A percentile compares a stretch with the other conserved stretches of the same genome.
These are phyloP conservation scores for Bovichtus diacanthus DNA, from an alignment of 2,797 vertebrate genomes.

Conservation along the genomic window DNA sequence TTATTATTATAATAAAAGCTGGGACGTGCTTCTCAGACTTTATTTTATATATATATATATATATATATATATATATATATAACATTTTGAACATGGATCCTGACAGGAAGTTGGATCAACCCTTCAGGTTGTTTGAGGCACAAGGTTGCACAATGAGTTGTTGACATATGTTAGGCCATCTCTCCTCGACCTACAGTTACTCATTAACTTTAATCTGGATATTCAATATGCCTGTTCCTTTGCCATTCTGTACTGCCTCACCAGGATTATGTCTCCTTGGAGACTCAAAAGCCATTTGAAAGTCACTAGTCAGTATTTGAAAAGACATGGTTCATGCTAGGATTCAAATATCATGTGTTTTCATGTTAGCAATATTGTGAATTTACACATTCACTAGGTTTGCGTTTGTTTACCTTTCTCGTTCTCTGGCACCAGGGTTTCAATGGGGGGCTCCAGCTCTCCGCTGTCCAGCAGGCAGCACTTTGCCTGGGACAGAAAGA, in stretches of 20 bases:
- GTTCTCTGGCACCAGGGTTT: slow-evolving; percentile 87
- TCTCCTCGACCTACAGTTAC: background rate
- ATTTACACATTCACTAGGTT: background rate
- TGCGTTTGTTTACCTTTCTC: slow-evolving; percentile 85
- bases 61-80: no score
- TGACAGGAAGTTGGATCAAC: background rate
- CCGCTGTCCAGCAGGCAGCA: slow-evolving; percentile 84
- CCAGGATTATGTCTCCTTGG: background rate
- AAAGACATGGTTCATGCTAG: background rate
- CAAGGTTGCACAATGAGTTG: no score
- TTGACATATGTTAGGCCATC: background rate
- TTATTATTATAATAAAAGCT: background rate
- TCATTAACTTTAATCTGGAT: background rate
- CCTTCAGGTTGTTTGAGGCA: background rate
- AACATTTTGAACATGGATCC: background rate
- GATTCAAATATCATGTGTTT: background rate
- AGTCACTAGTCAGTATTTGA: background rate
- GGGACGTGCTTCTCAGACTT: background rate
- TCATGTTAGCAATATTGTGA: background rate
- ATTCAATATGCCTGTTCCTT: background rate
- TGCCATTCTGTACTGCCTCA: background rate
- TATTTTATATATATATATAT: no score
- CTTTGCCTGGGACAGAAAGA: slow-evolving; percentile 88
- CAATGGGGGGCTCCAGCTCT: slow-evolving; percentile 88
- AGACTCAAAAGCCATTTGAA: background rate